Conservation (phyloP, 1,140 invertebrate genomes). For the Tetraneura akinire region DNA sequence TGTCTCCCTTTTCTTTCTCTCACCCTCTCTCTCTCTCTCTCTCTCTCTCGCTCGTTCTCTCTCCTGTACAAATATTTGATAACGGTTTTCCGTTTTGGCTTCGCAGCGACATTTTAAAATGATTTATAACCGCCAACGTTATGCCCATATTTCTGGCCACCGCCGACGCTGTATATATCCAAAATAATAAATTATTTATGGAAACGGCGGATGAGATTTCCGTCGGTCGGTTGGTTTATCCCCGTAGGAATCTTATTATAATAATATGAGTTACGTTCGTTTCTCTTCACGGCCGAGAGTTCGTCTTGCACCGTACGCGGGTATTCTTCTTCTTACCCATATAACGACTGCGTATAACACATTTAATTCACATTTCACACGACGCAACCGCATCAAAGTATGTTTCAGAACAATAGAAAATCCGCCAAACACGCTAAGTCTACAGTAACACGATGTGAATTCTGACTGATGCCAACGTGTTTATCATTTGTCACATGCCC, state of each 20-base stretch:
- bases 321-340: background rate
- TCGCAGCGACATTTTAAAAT: conserved; percentile 50
- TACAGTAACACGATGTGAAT: background rate
- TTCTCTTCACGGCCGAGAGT: background rate
- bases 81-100: conserved; percentile 51
- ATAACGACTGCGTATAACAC: background rate
- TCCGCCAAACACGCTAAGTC: background rate
- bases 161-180: conserved; percentile 2
- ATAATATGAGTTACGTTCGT: conserved; percentile 45
- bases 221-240: conserved; percentile 33
- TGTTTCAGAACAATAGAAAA: conserved; percentile 29
- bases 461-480: conserved; percentile 28
- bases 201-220: conserved; percentile 39
- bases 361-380: conserved; percentile 28
- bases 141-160: conserved; percentile 41
- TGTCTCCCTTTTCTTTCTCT: background rate
- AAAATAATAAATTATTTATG: conserved; percentile 51
- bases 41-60: conserved; percentile 22
- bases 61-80: conserved; percentile 51
- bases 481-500: conserved; percentile 23
- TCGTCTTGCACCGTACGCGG: background rate
- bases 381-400: background rate
- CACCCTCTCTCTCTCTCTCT: background rate
- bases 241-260: conserved; percentile 47
- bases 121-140: conserved; percentile 46